Evolutionary conservation across 2,888 invertebrate genomes (phyloP).

Genomic region (Coremacera marginata): DNA sequence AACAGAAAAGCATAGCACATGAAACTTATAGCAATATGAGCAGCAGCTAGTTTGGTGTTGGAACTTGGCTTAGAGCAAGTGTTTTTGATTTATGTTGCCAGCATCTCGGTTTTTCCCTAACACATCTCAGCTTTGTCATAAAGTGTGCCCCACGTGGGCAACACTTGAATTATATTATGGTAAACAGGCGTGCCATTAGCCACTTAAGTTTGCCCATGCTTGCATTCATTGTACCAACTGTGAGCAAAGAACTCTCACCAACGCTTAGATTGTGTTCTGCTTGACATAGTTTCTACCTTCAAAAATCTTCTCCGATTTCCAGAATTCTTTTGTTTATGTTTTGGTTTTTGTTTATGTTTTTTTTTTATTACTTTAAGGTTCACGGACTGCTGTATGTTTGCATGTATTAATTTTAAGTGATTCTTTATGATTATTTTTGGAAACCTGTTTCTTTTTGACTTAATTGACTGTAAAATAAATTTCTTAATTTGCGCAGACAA

Average conservation of each 20-base stretch:
- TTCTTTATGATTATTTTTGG: neutral
- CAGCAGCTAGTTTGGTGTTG: neutral
- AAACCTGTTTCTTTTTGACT: neutral
- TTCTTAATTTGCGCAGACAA: too few relatives aligned
- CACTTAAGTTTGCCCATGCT: neutral
- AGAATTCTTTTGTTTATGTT: neutral
- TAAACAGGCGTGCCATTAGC: neutral
- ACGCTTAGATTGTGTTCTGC: neutral
- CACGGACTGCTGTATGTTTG: neutral
- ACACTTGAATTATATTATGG: neutral
- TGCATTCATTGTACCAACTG: neutral
- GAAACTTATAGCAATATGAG: neutral
- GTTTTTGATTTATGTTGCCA: neutral
- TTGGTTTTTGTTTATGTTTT: neutral
- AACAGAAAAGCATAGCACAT: neutral
- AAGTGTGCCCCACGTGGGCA: neutral
- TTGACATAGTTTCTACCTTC: conserved; percentile 20
- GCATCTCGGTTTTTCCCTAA: neutral
- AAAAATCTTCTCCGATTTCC: neutral
- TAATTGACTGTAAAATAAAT: too few relatives aligned
- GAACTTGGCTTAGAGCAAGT: conserved; percentile 17
- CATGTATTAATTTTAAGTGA: neutral
- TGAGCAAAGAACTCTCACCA: neutral
- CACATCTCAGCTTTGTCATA: neutral
- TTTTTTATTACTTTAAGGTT: neutral